A percentile compares a stretch with the other conserved stretches of the same genome.
These are phyloP conservation scores for Mesaphorura yosii DNA, from an alignment of 1,140 invertebrate species.

Conservation along the genomic window DNA sequence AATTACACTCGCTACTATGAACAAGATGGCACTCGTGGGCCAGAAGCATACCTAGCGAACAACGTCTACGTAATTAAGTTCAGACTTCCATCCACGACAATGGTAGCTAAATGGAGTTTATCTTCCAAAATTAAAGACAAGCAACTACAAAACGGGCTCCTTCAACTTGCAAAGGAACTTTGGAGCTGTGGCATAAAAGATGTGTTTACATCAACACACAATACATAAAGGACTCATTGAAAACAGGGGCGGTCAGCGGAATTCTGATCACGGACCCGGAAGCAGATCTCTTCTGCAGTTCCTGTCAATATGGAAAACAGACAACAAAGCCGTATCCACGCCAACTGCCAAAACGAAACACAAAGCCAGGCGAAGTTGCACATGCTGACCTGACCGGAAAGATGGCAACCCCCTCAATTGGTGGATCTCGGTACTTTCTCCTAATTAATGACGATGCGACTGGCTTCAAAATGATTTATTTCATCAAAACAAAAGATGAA, in stretches of 20 bases:
- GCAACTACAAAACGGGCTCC: no score
- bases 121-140: background rate
- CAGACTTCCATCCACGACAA: background rate
- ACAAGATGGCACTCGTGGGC: no score
- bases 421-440: conserved; percentile 35
- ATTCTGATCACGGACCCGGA: conserved; percentile 1
- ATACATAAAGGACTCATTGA: conserved; percentile 5
- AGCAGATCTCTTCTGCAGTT: background rate
- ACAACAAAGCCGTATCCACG: conserved; percentile 7
- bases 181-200: conserved; percentile 6
- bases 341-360: conserved; percentile 12
- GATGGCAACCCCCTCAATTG: conserved; percentile 34
- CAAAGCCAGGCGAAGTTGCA: conserved; percentile 33
- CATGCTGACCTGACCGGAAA: conserved; percentile 39
- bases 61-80: conserved; percentile 25
- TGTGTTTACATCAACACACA: conserved; percentile 2
- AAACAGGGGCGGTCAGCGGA: conserved; percentile 4
- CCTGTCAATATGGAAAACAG: conserved; percentile 19
- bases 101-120: background rate
- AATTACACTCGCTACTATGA: no score
- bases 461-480: conserved; percentile 36
- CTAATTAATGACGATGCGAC: conserved; percentile 40
- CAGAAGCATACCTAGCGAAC: conserved; percentile 27
- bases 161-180: no score
- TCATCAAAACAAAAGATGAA: conserved; percentile 37